These are phyloP conservation scores for Pogonus chalceus DNA, from an alignment of 1,140 invertebrate species.

Conservation along the genomic window DNA sequence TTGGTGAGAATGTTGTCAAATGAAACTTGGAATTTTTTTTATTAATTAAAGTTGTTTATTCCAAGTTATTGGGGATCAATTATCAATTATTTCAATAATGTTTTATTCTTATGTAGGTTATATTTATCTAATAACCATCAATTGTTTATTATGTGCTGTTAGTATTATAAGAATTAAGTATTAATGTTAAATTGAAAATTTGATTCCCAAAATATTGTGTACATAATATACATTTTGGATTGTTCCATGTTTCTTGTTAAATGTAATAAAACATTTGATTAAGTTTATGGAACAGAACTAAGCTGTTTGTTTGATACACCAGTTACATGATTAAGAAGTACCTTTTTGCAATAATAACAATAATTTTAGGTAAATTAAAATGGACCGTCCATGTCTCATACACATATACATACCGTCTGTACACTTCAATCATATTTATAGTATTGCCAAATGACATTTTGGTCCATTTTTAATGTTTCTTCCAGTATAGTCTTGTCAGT, in stretches of 20 bases:
- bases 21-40: too few relatives aligned
- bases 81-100: too few relatives aligned
- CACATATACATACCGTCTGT: conserved; percentile 1
- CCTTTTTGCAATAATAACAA: conserved; percentile 7
- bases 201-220: too few relatives aligned
- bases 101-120: too few relatives aligned
- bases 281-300: not conserved
- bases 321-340: not conserved
- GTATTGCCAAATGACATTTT: conserved; percentile 7
- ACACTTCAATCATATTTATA: not conserved
- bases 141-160: too few relatives aligned
- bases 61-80: too few relatives aligned
- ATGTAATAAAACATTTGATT: not conserved
- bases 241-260: not conserved
- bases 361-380: not conserved
- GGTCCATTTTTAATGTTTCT: conserved; percentile 3
- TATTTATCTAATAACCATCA: too few relatives aligned
- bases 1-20: not conserved
- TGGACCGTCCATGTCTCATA: conserved; percentile 5
- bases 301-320: conserved; percentile 1
- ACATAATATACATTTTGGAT: not conserved
- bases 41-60: too few relatives aligned
- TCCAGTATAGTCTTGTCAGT: conserved; percentile 7
- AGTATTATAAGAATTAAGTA: too few relatives aligned
- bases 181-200: too few relatives aligned